Evolutionary conservation across 2,113 vertebrate genomes (phyloP).

Genomic region (Charina bottae): DNA sequence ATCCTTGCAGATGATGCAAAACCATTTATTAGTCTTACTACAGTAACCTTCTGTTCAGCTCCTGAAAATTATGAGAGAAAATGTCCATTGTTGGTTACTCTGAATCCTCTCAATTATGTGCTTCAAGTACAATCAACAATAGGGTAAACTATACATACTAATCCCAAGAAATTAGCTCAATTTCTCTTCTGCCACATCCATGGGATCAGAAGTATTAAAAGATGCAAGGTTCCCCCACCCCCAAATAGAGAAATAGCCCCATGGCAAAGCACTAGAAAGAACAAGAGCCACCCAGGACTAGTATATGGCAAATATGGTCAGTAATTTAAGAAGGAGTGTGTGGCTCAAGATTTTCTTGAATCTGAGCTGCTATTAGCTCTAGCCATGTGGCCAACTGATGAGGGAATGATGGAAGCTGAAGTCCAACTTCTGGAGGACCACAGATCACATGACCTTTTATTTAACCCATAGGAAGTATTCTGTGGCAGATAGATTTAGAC

Average conservation of each 20-base stretch:
- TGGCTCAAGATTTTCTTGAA: background rate
- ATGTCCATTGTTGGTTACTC: background rate
- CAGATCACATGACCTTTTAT: background rate
- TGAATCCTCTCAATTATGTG: background rate
- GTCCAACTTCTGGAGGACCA: background rate
- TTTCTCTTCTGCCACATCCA: background rate
- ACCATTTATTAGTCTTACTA: background rate
- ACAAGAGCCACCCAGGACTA: background rate
- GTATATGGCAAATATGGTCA: slow-evolving; percentile 17
- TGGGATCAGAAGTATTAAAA: background rate
- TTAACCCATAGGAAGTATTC: background rate
- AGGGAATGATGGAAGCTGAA: background rate
- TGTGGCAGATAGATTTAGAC: background rate
- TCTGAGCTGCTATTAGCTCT: background rate
- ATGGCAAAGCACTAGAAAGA: background rate
- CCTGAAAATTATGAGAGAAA: background rate
- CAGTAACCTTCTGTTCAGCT: background rate
- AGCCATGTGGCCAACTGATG: background rate
- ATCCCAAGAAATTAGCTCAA: background rate
- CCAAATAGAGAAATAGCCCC: background rate
- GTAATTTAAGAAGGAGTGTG: background rate
- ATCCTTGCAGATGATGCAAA: background rate
- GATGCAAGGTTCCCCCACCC: background rate
- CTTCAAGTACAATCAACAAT: slow-evolving; percentile 3
- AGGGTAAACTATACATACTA: background rate